phyloP scores from a whole-genome alignment of 2,113 vertebrate genomes.

The Ovibos moschatus region DNA sequence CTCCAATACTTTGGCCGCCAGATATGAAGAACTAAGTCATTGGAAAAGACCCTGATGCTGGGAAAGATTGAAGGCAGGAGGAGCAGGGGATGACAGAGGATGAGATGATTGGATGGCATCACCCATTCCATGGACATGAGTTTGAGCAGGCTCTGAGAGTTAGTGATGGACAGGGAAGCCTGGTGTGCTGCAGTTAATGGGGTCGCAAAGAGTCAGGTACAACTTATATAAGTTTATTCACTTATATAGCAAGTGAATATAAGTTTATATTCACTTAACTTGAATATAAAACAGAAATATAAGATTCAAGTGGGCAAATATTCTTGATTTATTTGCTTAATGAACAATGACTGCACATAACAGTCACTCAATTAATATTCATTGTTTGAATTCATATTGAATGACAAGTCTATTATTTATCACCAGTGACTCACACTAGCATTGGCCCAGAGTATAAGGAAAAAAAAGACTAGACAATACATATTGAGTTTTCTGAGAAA shows the following conservation, averaged over 20 bases:
- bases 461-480: not conserved
- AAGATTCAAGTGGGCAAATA: not conserved
- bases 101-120: not conserved
- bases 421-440: not conserved
- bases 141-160: not conserved
- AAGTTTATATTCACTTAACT: not conserved
- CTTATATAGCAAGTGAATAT: too few species aligned
- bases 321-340: not conserved
- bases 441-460: not conserved
- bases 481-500: not conserved
- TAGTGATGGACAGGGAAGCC: not conserved
- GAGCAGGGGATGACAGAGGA: not conserved
- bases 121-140: not conserved
- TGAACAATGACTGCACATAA: not conserved
- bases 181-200: not conserved
- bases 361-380: not conserved
- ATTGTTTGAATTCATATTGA: not conserved
- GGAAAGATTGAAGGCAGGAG: not conserved
- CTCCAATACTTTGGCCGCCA: not conserved
- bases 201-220: fast-evolving
- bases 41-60: not conserved
- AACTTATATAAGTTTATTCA: not conserved
- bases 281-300: not conserved
- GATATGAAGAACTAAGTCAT: not conserved
- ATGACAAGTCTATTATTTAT: not conserved